Evolutionary conservation across 2,888 invertebrate genomes (phyloP).

Genomic region (Automeris io): DNA sequence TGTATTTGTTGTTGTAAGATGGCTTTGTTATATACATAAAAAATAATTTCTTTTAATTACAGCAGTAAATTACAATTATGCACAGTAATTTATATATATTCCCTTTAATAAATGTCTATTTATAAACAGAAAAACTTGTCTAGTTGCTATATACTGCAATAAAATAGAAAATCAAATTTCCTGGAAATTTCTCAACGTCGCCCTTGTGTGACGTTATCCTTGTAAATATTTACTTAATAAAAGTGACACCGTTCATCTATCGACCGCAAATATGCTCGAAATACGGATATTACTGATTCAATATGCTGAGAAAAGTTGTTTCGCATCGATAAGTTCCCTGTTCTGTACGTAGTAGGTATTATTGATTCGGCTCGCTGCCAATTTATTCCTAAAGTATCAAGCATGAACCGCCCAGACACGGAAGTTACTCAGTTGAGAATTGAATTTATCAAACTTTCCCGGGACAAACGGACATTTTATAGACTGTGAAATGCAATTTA

Average conservation of each 20-base stretch:
- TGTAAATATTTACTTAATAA: slow-evolving; percentile 28
- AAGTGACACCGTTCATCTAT: slow-evolving; percentile 22
- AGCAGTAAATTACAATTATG: no score
- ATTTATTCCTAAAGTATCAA: slow-evolving; percentile 72
- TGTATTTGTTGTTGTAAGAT: no score
- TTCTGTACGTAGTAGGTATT: slow-evolving; percentile 36
- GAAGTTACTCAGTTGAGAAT: slow-evolving; percentile 66
- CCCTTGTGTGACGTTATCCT: no score
- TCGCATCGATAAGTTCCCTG: slow-evolving; percentile 35
- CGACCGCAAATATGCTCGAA: slow-evolving; percentile 31
- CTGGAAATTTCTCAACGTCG: slow-evolving; percentile 5
- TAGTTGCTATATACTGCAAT: not conserved
- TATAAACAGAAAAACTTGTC: no score
- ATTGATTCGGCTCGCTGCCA: slow-evolving; percentile 55
- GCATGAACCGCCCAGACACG: slow-evolving; percentile 61
- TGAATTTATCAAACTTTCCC: slow-evolving; percentile 72
- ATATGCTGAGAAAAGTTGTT: slow-evolving; percentile 38
- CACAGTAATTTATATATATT: no score
- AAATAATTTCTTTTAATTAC: no score
- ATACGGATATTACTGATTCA: slow-evolving; percentile 41
- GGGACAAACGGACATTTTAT: slow-evolving; percentile 70
- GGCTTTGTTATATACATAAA: no score
- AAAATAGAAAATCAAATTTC: not conserved
- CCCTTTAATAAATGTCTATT: no score
- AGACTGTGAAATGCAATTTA: slow-evolving; percentile 71